A percentile compares a stretch with the other conserved stretches of the same genome.
Conservation (phyloP, 2,888 invertebrate species). For the Drosophila heteroneura region DNA sequence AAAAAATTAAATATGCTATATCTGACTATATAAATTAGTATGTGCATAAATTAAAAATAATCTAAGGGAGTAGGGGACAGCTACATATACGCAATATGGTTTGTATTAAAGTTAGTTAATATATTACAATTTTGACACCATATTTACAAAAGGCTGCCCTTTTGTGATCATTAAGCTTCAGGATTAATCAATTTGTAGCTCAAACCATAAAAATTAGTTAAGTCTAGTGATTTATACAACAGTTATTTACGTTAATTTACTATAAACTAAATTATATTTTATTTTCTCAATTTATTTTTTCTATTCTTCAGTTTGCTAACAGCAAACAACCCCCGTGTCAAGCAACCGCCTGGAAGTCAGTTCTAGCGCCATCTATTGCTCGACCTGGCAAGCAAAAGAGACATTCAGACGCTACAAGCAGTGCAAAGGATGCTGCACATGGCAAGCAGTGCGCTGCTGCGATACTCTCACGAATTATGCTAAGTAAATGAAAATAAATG, state of each 20-base stretch:
- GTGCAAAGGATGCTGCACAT: constrained; percentile 59
- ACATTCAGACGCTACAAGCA: constrained; percentile 47
- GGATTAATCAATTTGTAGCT: background rate
- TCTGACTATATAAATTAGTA: background rate
- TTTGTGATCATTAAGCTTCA: background rate
- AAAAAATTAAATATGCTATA: constrained; percentile 11
- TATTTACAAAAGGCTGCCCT: background rate
- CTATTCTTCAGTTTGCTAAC: background rate
- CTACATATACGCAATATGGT: background rate
- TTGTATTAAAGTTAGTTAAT: background rate
- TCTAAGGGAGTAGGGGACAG: background rate
- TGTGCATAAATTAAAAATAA: background rate
- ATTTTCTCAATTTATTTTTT: background rate
- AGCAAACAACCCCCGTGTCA: background rate
- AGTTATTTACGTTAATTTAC: background rate
- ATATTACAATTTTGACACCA: background rate
- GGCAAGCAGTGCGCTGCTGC: constrained; percentile 58
- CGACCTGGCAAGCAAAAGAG: constrained; percentile 36
- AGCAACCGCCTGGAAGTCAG: background rate
- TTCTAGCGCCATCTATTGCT: constrained; percentile 61
- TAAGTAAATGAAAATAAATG: constrained; percentile 10
- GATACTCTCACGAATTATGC: no score
- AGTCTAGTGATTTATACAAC: background rate
- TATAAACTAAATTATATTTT: background rate
- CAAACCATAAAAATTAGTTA: background rate